Evolutionary conservation across 2,113 vertebrate genomes (phyloP).

Genomic region (Sturnus vulgaris): DNA sequence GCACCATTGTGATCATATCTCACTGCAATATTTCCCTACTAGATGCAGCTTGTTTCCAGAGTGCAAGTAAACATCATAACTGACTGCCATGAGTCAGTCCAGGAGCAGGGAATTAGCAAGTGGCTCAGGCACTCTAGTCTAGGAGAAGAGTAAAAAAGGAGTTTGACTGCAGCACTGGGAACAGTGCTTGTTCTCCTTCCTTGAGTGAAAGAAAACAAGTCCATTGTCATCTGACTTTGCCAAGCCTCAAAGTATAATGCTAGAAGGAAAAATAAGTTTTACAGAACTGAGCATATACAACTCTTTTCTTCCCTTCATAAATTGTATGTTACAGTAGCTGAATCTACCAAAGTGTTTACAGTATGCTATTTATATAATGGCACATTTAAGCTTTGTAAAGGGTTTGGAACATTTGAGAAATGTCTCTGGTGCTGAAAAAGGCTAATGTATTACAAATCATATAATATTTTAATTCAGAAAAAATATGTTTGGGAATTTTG

Average conservation of each 20-base stretch:
- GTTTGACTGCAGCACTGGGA: constrained; percentile 6
- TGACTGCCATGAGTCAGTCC: not conserved
- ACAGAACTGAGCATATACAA: constrained; percentile 32
- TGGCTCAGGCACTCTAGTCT: constrained; percentile 40
- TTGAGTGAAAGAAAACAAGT: constrained; percentile 32
- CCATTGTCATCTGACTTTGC: constrained; percentile 5
- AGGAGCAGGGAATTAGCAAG: constrained; percentile 12
- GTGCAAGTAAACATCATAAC: constrained; percentile 53
- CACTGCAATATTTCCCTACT: constrained; percentile 57
- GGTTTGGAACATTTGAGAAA: constrained; percentile 32
- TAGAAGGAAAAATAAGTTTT: constrained; percentile 42
- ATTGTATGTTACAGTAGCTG: constrained; percentile 21
- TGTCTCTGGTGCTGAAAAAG: constrained; percentile 53
- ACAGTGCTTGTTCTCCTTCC: constrained; percentile 24
- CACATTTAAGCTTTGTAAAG: constrained; percentile 51
- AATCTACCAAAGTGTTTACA: constrained; percentile 10
- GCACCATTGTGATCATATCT: constrained; percentile 70
- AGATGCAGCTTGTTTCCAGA: constrained; percentile 49
- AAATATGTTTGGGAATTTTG: constrained; percentile 38
- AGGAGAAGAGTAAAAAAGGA: constrained; percentile 46
- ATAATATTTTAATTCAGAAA: constrained; percentile 61
- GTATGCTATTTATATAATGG: constrained; percentile 45
- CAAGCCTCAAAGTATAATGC: constrained; percentile 23
- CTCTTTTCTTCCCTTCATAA: constrained; percentile 27
- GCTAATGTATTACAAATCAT: constrained; percentile 51